Conservation (phyloP, 2,888 invertebrate genomes). For the Artemia sinica region DNA sequence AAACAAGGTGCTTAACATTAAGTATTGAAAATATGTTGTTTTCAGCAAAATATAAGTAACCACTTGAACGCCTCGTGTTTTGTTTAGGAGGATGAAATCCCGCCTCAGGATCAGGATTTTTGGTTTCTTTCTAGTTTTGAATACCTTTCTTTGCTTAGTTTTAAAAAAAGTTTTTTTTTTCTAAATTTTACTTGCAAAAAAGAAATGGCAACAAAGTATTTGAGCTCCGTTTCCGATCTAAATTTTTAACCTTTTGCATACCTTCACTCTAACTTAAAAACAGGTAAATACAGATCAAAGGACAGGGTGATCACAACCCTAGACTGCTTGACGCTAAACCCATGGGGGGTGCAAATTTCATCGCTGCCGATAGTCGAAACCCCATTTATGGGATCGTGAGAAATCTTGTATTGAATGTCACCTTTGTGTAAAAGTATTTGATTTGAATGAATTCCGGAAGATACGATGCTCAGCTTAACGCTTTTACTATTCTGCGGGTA, state of each 20-base stretch:
- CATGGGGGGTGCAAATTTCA: neutral
- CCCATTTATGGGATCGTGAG: constrained; percentile 11
- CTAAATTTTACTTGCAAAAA: too few species aligned
- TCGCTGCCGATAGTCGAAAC: neutral
- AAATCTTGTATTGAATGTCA: constrained; percentile 4
- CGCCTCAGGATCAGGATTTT: too few species aligned
- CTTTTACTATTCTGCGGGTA: neutral
- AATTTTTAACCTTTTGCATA: neutral
- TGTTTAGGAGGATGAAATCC: too few species aligned
- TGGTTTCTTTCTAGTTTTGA: too few species aligned
- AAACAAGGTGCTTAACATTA: too few species aligned
- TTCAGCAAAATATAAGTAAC: too few species aligned
- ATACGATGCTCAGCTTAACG: constrained; percentile 5
- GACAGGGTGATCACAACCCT: neutral
- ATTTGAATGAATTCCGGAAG: constrained; percentile 8
- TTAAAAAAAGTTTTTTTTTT: too few species aligned
- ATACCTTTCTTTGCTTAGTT: too few species aligned
- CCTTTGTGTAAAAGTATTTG: constrained; percentile 4
- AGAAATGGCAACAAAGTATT: too few species aligned
- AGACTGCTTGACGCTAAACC: constrained; percentile 10
- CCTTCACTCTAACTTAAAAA: neutral
- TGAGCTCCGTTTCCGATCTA: neutral
- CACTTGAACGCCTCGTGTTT: too few species aligned
- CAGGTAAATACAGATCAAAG: neutral
- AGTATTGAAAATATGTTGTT: too few species aligned